Conservation (phyloP, 2,888 invertebrate species). For the Drosophila nr. perissopoda region DNA sequence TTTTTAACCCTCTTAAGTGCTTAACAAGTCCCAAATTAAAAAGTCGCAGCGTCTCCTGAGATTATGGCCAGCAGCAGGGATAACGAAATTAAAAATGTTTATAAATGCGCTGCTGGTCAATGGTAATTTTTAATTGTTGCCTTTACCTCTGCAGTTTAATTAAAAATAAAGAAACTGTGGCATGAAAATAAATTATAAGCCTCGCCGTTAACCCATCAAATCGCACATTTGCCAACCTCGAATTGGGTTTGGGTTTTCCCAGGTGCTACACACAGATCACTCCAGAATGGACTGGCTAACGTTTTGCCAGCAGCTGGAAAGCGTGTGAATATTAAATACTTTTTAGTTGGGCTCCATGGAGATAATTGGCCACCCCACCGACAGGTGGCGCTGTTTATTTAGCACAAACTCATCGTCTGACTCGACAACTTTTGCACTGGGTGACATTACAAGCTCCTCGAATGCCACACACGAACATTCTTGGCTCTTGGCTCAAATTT, state of each 20-base stretch:
- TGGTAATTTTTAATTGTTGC: conserved; percentile 72
- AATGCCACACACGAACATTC: conserved; percentile 82
- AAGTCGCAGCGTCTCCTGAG: conserved; percentile 70
- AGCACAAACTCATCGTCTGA: conserved; percentile 74
- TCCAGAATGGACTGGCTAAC: background rate
- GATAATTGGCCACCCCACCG: conserved; percentile 44
- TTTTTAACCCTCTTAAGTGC: conserved; percentile 81
- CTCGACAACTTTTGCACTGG: conserved; percentile 60
- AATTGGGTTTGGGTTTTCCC: conserved; percentile 16
- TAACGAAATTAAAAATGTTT: conserved; percentile 60
- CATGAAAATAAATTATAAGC: conserved; percentile 50
- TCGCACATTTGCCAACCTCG: conserved; percentile 25
- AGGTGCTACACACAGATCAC: background rate
- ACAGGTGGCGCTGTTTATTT: conserved; percentile 54
- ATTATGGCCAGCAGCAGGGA: conserved; percentile 52
- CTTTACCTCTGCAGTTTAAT: conserved; percentile 53
- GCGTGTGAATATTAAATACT: conserved; percentile 50
- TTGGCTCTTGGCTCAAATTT: conserved; percentile 56
- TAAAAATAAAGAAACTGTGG: conserved; percentile 50
- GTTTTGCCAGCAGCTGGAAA: conserved; percentile 55
- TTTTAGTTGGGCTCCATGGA: conserved; percentile 16
- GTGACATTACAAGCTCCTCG: conserved; percentile 71
- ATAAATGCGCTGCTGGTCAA: conserved; percentile 76
- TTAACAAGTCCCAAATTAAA: conserved; percentile 82
- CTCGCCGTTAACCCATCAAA: conserved; percentile 44